Percentiles rank a stretch among this genome's conserved stretches.
Conservation (phyloP, 2,888 invertebrate genomes). For the Troides oblongomaculatus region DNA sequence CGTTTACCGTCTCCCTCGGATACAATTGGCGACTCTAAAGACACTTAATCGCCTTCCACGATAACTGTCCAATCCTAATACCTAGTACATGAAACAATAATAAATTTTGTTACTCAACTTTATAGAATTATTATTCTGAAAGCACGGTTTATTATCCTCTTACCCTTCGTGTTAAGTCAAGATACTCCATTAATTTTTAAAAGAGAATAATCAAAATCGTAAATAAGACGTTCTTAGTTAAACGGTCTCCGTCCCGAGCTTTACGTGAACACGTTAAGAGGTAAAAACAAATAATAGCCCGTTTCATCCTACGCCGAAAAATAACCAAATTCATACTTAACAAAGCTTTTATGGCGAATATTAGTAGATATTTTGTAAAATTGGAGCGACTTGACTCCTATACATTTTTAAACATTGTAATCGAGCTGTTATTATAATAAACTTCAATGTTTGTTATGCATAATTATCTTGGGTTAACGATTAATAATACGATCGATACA, state of each 20-base stretch:
- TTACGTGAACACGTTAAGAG: slow-evolving; percentile 33
- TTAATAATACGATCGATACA: too few relatives aligned
- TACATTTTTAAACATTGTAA: too few relatives aligned
- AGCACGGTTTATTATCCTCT: slow-evolving; percentile 8
- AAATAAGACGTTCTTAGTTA: slow-evolving; percentile 36
- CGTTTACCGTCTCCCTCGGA: too few relatives aligned
- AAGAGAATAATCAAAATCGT: slow-evolving; percentile 33
- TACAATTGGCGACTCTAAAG: too few relatives aligned
- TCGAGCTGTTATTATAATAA: too few relatives aligned
- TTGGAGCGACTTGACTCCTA: neutral
- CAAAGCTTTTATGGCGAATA: slow-evolving; percentile 28
- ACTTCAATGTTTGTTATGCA: too few relatives aligned
- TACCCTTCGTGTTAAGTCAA: slow-evolving; percentile 18
- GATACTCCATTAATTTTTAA: slow-evolving; percentile 24
- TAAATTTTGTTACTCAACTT: neutral
- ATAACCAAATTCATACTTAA: slow-evolving; percentile 39
- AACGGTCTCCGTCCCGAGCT: slow-evolving; percentile 35
- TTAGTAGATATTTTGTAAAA: slow-evolving; percentile 19
- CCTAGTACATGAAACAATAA: neutral
- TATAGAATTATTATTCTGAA: neutral
- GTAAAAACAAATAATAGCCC: slow-evolving; percentile 36
- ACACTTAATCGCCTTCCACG: too few relatives aligned
- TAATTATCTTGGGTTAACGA: too few relatives aligned
- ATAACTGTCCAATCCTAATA: too few relatives aligned
- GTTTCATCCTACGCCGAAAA: slow-evolving; percentile 35